These are phyloP conservation scores for Stegostoma tigrinum DNA, from an alignment of 2,113 vertebrate species.

Conservation along the genomic window DNA sequence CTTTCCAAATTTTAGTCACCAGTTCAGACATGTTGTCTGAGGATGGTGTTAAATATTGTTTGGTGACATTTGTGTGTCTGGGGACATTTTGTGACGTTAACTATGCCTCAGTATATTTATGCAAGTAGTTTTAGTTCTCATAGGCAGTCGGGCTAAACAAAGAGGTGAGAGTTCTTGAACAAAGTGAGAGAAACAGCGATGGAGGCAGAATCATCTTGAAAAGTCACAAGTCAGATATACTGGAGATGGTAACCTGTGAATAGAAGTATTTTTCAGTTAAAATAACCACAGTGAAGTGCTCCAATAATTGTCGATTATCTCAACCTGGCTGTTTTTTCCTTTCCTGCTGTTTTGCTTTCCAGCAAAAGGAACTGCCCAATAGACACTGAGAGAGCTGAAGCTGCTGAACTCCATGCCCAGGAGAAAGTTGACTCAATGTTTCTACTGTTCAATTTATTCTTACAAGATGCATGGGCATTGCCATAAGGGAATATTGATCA, in stretches of 20 bases:
- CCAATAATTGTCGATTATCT: neutral
- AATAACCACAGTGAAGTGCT: neutral
- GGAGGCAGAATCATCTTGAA: neutral
- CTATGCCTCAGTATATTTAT: neutral
- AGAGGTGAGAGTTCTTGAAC: neutral
- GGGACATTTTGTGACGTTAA: neutral
- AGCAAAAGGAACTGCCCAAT: neutral
- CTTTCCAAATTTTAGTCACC: neutral
- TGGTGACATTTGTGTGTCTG: neutral
- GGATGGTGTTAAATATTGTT: neutral
- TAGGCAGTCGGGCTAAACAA: neutral
- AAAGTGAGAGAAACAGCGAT: neutral
- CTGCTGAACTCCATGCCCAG: neutral
- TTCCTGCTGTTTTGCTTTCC: no score
- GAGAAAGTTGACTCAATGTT: neutral
- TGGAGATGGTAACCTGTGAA: neutral
- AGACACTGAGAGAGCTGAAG: neutral
- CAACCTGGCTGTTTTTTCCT: constrained; percentile 39
- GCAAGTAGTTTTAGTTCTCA: neutral
- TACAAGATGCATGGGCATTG: neutral
- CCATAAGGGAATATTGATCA: no score
- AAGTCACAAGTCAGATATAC: neutral
- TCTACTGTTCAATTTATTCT: neutral
- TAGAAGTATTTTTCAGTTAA: neutral
- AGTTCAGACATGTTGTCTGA: neutral